Evolutionary conservation across 2,113 vertebrate genomes (phyloP).

Genomic region (Bubo blakistoni): DNA sequence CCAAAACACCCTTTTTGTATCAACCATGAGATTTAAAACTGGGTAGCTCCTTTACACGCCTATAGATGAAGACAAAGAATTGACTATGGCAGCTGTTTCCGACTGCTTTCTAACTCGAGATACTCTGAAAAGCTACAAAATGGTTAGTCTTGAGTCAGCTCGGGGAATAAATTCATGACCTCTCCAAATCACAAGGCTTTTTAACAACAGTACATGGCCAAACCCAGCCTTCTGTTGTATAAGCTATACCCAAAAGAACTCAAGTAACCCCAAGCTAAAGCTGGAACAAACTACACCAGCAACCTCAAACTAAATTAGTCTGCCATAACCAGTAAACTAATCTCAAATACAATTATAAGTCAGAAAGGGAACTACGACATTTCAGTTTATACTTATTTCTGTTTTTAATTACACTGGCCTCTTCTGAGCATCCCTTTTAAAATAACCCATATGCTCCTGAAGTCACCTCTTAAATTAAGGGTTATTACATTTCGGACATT

Average conservation of each 20-base stretch:
- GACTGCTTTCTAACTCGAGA: neutral
- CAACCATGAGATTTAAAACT: neutral
- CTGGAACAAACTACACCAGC: neutral
- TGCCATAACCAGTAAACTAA: neutral
- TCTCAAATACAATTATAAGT: neutral
- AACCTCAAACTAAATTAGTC: neutral
- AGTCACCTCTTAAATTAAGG: neutral
- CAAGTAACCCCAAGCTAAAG: neutral
- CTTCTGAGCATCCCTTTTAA: slow-evolving; percentile 4
- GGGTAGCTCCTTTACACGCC: neutral
- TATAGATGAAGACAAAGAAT: neutral
- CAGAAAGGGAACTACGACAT: neutral
- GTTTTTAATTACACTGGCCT: slow-evolving; percentile 8
- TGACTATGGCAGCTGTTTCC: fast-evolving
- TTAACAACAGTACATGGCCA: neutral
- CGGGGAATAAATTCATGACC: neutral
- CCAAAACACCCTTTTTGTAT: neutral
- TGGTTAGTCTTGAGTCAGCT: neutral
- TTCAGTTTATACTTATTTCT: neutral
- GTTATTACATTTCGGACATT: neutral
- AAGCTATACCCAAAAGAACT: neutral
- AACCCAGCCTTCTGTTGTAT: neutral
- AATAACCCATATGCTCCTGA: neutral
- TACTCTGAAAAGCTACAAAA: neutral
- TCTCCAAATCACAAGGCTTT: neutral